Percentiles rank a stretch among this genome's conserved stretches.
Conservation (phyloP, 2,888 invertebrate genomes). For the Frankliniella intonsa region DNA sequence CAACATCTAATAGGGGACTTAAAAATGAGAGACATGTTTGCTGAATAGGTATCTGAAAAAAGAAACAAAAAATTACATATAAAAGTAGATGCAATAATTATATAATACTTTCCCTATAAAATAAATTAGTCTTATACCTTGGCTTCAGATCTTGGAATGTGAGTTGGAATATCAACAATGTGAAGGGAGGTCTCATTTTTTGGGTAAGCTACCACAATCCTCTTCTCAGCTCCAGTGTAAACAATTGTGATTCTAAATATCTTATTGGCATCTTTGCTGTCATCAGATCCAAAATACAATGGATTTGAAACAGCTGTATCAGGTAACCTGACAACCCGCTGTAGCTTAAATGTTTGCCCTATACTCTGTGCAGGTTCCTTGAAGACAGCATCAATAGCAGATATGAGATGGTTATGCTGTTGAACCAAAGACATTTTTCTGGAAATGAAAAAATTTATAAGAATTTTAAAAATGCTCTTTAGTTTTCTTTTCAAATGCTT, state of each 20-base stretch:
- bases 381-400: constrained; percentile 33
- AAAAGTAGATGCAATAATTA: too few relatives aligned
- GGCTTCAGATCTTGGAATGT: background rate
- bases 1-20: background rate
- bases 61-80: too few relatives aligned
- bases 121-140: background rate
- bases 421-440: constrained; percentile 74
- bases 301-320: background rate
- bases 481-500: background rate
- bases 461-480: background rate
- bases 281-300: background rate
- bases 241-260: constrained; percentile 13
- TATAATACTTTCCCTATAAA: too few relatives aligned
- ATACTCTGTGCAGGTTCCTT: constrained; percentile 60
- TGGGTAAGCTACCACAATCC: background rate
- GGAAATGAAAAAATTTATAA: constrained; percentile 42
- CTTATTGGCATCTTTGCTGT: background rate
- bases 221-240: background rate
- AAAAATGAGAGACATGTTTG: background rate
- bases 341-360: constrained; percentile 56
- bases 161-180: background rate
- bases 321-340: constrained; percentile 48
- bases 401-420: constrained; percentile 66
- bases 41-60: background rate
- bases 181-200: constrained; percentile 4